phyloP scores from a whole-genome alignment of 37 sponge, comb jelly and placozoan species.

The Dysidea cf. avara region DNA sequence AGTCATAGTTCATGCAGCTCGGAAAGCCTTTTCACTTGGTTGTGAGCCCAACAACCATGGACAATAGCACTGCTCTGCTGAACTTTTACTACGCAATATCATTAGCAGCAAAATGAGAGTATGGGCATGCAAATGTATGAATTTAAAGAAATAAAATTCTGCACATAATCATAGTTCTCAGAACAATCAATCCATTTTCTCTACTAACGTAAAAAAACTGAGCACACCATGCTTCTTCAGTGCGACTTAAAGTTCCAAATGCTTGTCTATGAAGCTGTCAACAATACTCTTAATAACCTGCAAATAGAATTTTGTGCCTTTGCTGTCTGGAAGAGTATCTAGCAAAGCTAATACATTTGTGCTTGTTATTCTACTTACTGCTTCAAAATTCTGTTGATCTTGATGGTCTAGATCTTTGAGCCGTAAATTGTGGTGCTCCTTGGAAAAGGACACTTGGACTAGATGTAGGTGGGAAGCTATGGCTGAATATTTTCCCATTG shows the following conservation, averaged over 20 bases:
- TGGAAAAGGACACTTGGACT: not conserved
- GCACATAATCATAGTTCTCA: not conserved
- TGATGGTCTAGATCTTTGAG: slow-evolving; percentile 21
- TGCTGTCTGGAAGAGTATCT: slow-evolving; percentile 17
- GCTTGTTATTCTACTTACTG: not conserved
- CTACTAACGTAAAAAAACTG: slow-evolving; percentile 8
- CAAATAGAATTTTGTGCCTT: slow-evolving; percentile 4
- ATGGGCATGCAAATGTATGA: slow-evolving; percentile 30
- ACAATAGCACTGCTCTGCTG: not conserved
- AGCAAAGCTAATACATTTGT: no score
- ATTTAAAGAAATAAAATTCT: slow-evolving; percentile 19
- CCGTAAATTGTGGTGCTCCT: slow-evolving; percentile 24
- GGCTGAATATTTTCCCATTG: slow-evolving; percentile 13
- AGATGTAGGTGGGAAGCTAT: slow-evolving; percentile 6
- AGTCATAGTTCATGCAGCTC: no score
- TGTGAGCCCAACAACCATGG: no score
- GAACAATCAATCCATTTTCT: not conserved
- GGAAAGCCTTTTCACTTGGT: no score
- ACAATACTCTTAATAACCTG: not conserved
- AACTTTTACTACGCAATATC: not conserved
- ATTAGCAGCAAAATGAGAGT: not conserved
- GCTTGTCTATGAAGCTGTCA: slow-evolving; percentile 25
- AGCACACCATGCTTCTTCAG: no score
- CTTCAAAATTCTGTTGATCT: slow-evolving; percentile 33
- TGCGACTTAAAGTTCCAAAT: not conserved